These are phyloP conservation scores for Varanus salvator DNA, from an alignment of 2,113 vertebrate genomes.

Conservation along the genomic window DNA sequence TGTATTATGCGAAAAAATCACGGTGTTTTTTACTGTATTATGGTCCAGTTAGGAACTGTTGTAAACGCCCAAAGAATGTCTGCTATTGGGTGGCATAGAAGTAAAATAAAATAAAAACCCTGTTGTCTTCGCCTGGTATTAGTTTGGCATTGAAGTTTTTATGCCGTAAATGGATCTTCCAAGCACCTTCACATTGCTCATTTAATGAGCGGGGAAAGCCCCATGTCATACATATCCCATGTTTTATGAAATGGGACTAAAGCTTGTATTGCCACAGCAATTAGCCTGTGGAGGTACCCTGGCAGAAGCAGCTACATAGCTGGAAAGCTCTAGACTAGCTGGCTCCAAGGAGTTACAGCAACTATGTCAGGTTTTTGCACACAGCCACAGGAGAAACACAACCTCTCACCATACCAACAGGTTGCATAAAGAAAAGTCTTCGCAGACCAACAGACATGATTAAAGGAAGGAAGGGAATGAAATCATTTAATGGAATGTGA, in stretches of 20 bases:
- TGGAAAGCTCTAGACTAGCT: constrained; percentile 67
- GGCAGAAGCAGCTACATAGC: neutral
- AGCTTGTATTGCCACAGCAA: constrained; percentile 32
- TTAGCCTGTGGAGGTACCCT: constrained; percentile 28
- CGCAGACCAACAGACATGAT: constrained; percentile 54
- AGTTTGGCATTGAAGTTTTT: constrained; percentile 29
- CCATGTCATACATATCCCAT: constrained; percentile 27
- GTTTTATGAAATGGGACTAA: constrained; percentile 26
- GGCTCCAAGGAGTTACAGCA: constrained; percentile 64
- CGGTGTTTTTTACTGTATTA: too few relatives aligned
- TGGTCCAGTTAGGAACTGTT: too few relatives aligned
- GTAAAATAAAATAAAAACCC: too few relatives aligned
- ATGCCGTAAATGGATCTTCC: constrained; percentile 30
- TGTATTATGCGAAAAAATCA: too few relatives aligned
- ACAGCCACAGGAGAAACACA: neutral
- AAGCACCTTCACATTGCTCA: constrained; percentile 19
- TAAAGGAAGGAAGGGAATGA: constrained; percentile 59
- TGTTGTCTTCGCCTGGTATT: constrained; percentile 4
- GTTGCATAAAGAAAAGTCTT: constrained; percentile 57
- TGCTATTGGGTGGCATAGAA: too few relatives aligned
- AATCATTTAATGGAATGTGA: constrained; percentile 58
- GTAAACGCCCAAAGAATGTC: too few relatives aligned
- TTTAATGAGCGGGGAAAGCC: constrained; percentile 31
- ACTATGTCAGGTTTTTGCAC: constrained; percentile 54
- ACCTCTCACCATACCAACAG: constrained; percentile 26